Percentiles rank a stretch among this genome's conserved stretches.
phyloP scores from a whole-genome alignment of 2,888 invertebrate species.

The Diaphora mendica region DNA sequence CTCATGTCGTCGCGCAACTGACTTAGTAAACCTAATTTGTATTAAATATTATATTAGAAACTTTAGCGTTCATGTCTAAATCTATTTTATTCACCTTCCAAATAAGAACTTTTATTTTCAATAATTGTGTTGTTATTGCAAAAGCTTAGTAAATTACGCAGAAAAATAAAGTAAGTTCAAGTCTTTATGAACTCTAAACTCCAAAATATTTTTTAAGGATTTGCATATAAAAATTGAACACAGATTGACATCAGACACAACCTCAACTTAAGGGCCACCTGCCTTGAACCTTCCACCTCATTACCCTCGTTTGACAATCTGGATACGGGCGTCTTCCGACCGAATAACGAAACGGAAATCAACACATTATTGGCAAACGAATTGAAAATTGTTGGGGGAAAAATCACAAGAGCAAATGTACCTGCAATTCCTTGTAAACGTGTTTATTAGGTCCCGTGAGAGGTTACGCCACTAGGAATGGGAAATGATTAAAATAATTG shows the following conservation, averaged over 20 bases:
- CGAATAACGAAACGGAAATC: conserved; percentile 18
- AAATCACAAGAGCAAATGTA: conserved; percentile 10
- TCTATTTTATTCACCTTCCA: neutral
- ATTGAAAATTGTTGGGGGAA: conserved; percentile 13
- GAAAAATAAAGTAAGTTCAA: neutral
- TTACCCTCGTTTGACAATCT: conserved; percentile 4
- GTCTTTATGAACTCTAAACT: neutral
- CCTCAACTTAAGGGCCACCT: conserved; percentile 8
- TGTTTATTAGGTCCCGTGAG: conserved; percentile 1
- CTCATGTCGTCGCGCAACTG: conserved; percentile 64
- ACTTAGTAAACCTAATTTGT: conserved; percentile 63
- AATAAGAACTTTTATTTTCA: neutral
- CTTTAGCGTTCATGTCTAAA: neutral
- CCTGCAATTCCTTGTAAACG: conserved; percentile 3
- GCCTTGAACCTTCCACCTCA: conserved; percentile 5
- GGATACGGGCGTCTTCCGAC: conserved; percentile 14
- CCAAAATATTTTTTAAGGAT: neutral
- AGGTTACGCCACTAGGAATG: conserved; percentile 1
- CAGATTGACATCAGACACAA: neutral
- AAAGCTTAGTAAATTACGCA: neutral
- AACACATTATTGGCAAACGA: conserved; percentile 16
- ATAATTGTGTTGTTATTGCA: neutral
- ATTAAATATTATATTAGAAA: conserved; percentile 39
- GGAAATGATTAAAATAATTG: neutral
- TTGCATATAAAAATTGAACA: neutral